Base-by-base conservation (phyloP, 2,888 invertebrate species). In the Troides aeacus region DNA sequence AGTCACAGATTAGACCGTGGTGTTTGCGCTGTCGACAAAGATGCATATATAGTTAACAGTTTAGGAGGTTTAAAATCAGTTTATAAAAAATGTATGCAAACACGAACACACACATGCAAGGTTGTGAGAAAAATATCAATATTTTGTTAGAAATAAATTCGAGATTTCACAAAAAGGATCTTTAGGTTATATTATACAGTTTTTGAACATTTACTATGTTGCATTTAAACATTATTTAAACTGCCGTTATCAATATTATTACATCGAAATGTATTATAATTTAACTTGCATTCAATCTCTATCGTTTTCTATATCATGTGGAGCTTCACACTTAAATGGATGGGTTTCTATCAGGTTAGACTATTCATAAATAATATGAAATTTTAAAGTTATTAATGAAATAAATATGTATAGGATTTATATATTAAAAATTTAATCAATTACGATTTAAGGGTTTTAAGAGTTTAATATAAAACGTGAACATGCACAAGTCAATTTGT, bases 41-140 rank as follows among this genome's bases (percentile, higher is more conserved):
- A 53, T 53, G n/a, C 53, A n/a, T 53, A 53, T 53, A 7, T n/a
- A 53, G 18, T n/a, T 6, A 53, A 18, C 18, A 4, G n/a, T 53
- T n/a, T n/a, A 53, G 6, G 71, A 76, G 74, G 72, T 78, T 78
- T 76, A 75, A 78, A 64, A 30, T 60, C 42, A 53, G 24, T n/a
- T 61, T 36, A 12, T 64, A 12, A 60, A 61, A 61, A 61, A 18
- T 64, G n/a, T 62, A 56, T 50, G 64, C 23, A 46, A 65, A 62
- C 39, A 69, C 64, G 59, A 53, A 69, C 53, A 53, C 53, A 53
- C 23, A 64, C 69, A 69, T 69, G 69, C 69, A 69, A 64, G 56
- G 53, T 64, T 69, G 53, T 67, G 42, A 53, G 42, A 57, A 42
- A 56, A 24, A 64, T 64, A 50, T 46, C 23, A 23, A 2, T 62